Conservation (phyloP, 2,113 vertebrate genomes). For the Urocolius indicus region DNA sequence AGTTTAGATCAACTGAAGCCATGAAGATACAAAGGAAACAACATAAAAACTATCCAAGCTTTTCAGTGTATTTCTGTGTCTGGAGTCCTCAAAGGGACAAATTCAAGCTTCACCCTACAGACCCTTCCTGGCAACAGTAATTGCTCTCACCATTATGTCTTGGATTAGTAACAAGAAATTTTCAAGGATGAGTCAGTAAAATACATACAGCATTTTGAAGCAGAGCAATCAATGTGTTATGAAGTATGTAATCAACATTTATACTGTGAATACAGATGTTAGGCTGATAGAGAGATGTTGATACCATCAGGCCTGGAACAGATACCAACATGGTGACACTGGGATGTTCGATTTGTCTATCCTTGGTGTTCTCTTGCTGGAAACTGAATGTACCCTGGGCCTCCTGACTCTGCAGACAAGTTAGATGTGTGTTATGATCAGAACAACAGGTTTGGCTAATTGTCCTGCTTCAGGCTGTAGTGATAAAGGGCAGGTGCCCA, state of each 20-base stretch:
- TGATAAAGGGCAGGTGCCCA: neutral
- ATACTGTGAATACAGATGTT: neutral
- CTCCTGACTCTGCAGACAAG: neutral
- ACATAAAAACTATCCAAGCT: neutral
- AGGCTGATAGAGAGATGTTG: neutral
- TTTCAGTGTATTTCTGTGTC: neutral
- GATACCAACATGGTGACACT: neutral
- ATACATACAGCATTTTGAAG: neutral
- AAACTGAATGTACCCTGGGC: neutral
- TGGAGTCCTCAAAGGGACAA: neutral
- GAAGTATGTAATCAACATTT: neutral
- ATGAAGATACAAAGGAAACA: neutral
- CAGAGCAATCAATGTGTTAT: neutral
- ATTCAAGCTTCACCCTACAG: neutral
- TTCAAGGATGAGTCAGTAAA: constrained; percentile 6
- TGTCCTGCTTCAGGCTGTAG: neutral
- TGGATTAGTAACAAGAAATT: neutral
- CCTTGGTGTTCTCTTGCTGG: neutral
- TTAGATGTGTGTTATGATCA: neutral
- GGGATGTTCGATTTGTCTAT: neutral
- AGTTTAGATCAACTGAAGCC: neutral
- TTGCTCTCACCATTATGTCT: neutral
- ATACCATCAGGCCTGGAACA: neutral
- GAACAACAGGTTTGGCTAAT: neutral
- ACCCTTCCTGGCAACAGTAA: neutral